Evolutionary conservation across 2,888 invertebrate genomes (phyloP).

Genomic region (Tipula helvola): DNA sequence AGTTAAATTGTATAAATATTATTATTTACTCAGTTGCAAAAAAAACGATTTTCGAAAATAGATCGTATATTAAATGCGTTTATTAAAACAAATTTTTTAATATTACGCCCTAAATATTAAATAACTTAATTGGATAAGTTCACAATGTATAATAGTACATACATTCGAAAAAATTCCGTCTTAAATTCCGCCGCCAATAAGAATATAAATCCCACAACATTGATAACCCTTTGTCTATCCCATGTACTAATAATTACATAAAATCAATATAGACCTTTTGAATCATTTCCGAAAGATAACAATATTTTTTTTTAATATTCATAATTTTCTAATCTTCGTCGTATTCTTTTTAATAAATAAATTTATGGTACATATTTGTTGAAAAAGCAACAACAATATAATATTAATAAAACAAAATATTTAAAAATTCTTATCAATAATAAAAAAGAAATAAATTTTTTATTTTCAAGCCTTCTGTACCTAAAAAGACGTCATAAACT

Average conservation of each 20-base stretch:
- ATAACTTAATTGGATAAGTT: too few relatives aligned
- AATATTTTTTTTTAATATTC: not conserved
- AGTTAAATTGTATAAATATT: too few relatives aligned
- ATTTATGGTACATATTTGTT: not conserved
- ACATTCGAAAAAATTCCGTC: not conserved
- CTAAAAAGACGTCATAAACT: not conserved
- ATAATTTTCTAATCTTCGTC: not conserved
- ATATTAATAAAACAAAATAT: not conserved
- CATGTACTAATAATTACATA: not conserved
- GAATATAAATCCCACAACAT: not conserved
- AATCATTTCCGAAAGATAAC: constrained; percentile 8
- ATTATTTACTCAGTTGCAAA: too few relatives aligned
- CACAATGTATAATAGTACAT: not conserved
- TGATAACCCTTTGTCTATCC: not conserved
- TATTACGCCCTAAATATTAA: too few relatives aligned
- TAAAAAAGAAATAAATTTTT: not conserved
- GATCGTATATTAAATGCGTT: too few relatives aligned
- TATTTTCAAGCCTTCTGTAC: not conserved
- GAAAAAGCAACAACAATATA: not conserved
- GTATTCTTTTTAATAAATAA: not conserved
- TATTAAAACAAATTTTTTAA: too few relatives aligned
- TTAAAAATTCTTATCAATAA: not conserved
- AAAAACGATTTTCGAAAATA: too few relatives aligned
- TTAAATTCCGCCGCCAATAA: not conserved
- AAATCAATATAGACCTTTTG: constrained; percentile 7